Evolutionary conservation across 1,140 invertebrate genomes (phyloP).

Genomic region (Cotesia glomerata): DNA sequence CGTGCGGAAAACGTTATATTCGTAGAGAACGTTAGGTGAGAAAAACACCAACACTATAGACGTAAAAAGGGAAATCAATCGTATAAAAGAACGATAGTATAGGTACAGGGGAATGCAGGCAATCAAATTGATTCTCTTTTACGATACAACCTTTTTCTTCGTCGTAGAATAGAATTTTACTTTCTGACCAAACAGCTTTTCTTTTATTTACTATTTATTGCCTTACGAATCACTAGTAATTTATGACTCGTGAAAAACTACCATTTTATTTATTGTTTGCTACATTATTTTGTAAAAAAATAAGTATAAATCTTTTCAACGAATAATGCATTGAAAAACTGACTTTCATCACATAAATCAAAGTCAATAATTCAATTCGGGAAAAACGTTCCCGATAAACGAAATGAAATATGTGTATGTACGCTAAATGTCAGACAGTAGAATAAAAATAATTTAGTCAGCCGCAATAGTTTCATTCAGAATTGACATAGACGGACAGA

Average conservation of each 20-base stretch:
- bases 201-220: neutral
- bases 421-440: neutral
- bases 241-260: too few relatives aligned
- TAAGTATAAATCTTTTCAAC: too few relatives aligned
- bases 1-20: conserved; percentile 16
- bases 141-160: conserved; percentile 39
- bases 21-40: conserved; percentile 23
- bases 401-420: too few relatives aligned
- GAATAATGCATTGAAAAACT: too few relatives aligned
- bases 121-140: conserved; percentile 64
- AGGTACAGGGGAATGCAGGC: conserved; percentile 32
- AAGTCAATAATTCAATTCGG: too few relatives aligned
- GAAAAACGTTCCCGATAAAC: too few relatives aligned
- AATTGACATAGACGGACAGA: neutral
- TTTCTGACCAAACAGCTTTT: conserved; percentile 38
- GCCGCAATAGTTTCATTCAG: neutral
- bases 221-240: neutral
- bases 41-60: conserved; percentile 28
- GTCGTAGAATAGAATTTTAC: conserved; percentile 43
- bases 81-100: conserved; percentile 31
- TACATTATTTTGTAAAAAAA: too few relatives aligned
- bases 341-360: too few relatives aligned
- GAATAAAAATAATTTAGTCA: neutral
- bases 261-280: too few relatives aligned
- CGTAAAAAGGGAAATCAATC: conserved; percentile 3